Base-by-base conservation (phyloP, 2,888 invertebrate genomes). In the Camponotus fellah region DNA sequence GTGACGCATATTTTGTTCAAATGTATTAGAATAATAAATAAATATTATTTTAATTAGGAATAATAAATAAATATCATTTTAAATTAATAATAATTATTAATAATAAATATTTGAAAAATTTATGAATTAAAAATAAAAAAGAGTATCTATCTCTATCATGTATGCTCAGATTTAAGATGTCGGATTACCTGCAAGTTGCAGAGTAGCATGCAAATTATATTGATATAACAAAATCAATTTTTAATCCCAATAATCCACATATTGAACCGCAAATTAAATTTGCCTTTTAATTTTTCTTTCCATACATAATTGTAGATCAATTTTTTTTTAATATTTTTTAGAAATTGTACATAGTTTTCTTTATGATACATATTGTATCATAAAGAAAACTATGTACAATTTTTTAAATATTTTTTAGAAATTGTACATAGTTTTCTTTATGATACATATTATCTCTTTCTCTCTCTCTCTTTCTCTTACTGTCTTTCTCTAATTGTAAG, bases 291-390 rank as follows among this genome's bases (percentile, higher is more conserved):
- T 58, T 37, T 72, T 40, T 72, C 6, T 21, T 3, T 53, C 5
- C 5, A 46, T n/a, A n/a, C 14, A 8, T 40, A 72, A 72, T 8
- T 5, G 17, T 32, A 0, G 46, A 75, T 21, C 12, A 34, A 46
- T 46, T 76, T 76, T 76, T 49, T 76, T 76, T 76, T 76, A 64
- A 53, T 53, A 53, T 53, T n/a, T 2, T 53, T n/a, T 53, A 53
- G 21, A 8, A 58, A 58, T 56, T 71, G 17, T 37, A 37, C 17
- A 14, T 9, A 56, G 71, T 37, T 56, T 3, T 32, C 5, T 32
- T 74, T 34, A n/a, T 6, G 0, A 43, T 34, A n/a, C 4, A 32
- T 17, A 37, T 74, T 74, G n/a, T n/a, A n/a, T n/a, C n/a, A n/a
- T n/a, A n/a, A n/a, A n/a, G n/a, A n/a, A n/a, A n/a, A n/a, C n/a